Conservation (phyloP, 2,113 vertebrate species). For the Mesocricetus auratus region DNA sequence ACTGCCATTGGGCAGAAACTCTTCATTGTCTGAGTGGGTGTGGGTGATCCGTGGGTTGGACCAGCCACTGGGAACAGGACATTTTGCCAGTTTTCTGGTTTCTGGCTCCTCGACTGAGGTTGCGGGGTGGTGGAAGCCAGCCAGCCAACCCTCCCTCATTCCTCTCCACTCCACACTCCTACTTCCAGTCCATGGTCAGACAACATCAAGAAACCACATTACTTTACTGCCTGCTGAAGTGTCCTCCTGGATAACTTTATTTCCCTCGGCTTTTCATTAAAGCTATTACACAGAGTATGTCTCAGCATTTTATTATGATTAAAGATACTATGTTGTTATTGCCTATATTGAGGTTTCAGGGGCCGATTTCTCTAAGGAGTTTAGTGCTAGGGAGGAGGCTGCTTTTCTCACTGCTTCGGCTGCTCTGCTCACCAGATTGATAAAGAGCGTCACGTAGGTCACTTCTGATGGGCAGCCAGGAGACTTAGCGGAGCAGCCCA, state of each 20-base stretch:
- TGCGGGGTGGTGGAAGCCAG: accelerated
- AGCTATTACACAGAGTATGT: not conserved
- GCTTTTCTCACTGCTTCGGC: not conserved
- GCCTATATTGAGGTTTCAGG: not conserved
- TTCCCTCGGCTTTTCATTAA: not conserved
- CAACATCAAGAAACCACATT: not conserved
- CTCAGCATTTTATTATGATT: not conserved
- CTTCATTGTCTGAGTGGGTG: not conserved
- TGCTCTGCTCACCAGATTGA: not conserved
- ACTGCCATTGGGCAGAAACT: not conserved
- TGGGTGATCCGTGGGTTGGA: not conserved
- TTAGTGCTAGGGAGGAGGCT: not conserved
- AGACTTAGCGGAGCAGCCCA: not conserved
- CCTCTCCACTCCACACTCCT: accelerated
- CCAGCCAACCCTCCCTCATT: not conserved
- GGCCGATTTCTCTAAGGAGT: not conserved
- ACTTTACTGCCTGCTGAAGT: not conserved
- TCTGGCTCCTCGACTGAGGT: not conserved
- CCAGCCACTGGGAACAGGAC: not conserved
- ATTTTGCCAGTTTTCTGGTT: not conserved
- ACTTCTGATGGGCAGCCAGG: not conserved
- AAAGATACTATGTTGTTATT: not conserved
- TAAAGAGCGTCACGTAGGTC: not conserved
- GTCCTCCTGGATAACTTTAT: not conserved
- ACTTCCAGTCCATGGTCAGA: accelerated